Conservation (phyloP, 2,113 vertebrate species). For the Platycercus adscitus region DNA sequence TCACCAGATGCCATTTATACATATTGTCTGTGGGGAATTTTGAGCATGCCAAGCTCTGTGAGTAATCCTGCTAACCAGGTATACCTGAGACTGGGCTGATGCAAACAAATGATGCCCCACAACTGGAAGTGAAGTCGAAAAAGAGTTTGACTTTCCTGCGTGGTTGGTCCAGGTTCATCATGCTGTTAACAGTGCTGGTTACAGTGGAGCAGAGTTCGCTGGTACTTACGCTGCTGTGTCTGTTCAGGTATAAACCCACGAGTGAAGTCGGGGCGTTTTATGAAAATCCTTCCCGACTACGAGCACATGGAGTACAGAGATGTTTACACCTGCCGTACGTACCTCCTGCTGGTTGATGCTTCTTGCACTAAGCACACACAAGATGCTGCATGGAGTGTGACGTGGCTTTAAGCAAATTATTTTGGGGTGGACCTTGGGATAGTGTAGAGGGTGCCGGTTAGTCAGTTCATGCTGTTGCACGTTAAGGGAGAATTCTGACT, state of each 20-base stretch:
- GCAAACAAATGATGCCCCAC: not conserved
- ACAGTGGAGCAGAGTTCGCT: not conserved
- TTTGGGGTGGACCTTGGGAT: not conserved
- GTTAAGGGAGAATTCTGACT: rapidly evolving
- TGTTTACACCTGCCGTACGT: slow-evolving; percentile 93
- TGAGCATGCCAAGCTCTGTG: not conserved
- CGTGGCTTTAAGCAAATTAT: not conserved
- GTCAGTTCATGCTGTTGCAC: not conserved
- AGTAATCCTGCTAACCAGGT: too few species aligned
- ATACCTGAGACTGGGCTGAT: too few species aligned
- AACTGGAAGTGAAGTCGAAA: not conserved
- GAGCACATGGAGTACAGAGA: slow-evolving; percentile 94
- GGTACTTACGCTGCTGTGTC: slow-evolving; percentile 76
- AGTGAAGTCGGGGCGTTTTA: slow-evolving; percentile 92
- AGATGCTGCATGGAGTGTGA: slow-evolving; percentile 61
- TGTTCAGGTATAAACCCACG: slow-evolving; percentile 92
- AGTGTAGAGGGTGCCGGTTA: not conserved
- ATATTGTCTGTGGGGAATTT: not conserved
- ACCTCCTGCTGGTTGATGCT: slow-evolving; percentile 61
- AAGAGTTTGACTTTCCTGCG: not conserved
- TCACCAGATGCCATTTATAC: not conserved
- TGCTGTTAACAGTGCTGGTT: not conserved
- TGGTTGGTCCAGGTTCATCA: not conserved
- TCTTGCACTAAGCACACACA: slow-evolving; percentile 31
- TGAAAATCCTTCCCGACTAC: slow-evolving; percentile 93